Base-by-base conservation (phyloP, 2,888 invertebrate genomes). In the Nomada ferruginata region DNA sequence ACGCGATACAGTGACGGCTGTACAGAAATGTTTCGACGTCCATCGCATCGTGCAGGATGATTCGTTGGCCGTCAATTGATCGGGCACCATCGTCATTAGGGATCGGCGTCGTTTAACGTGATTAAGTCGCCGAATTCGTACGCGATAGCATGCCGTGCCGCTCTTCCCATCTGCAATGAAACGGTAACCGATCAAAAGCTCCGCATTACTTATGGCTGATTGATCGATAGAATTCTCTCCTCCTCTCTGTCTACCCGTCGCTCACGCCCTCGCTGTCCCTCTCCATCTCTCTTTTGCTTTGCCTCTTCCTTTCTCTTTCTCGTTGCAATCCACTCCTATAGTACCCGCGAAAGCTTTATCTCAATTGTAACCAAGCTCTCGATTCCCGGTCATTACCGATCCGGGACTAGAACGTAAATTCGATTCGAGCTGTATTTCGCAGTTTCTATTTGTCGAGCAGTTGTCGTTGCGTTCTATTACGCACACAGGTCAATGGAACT, bases 191-290 rank as follows among this genome's bases (percentile, higher is more conserved):
- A 85, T 88, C 88, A 87, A 89, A 89, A 88, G 89, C 87, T 80
- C 89, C 85, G 89, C 90, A 89, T 90, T 89, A 88, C 90, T 90
- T 88, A 89, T 88, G 87, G 89, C 83, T 87, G 89, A 90, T 90
- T 89, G 89, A 90, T 90, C 89, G 89, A 90, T 89, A 90, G 88
- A 86, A 64, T 59, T 59, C 79, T 44, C 76, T 61, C 66, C 42
- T 23, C 69, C 60, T 42, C 23, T 11, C 47, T 42, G 57, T 52
- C n/a, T 20, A 52, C 11, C 63, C 20, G 44, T 29, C 11, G 26
- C 47, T 59, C 63, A 23, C 15, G 11, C 59, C n/a, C 65, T 68
- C 44, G 55, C 44, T 44, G 44, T 50, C 44, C 36, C 29, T 36
- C 60, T 47, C 44, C 57, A 13, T 42, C 23, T 64, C 72, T 64